Evolutionary conservation across 2,113 vertebrate genomes (phyloP).

Genomic region (Pomatorhinus ruficollis): DNA sequence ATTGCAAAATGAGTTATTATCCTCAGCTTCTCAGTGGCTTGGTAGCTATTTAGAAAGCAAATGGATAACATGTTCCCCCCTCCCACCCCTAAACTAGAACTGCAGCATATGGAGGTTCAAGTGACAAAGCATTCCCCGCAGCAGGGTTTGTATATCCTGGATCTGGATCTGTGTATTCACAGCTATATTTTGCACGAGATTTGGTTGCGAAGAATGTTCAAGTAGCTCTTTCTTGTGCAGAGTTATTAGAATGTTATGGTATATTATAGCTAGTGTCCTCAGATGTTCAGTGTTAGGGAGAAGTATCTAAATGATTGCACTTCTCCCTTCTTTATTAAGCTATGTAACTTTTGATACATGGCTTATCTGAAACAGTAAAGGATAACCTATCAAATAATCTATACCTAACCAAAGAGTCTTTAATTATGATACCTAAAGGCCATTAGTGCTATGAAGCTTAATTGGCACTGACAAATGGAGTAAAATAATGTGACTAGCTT

Average conservation of each 20-base stretch:
- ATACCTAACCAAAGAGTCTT: not conserved
- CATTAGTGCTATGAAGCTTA: not conserved
- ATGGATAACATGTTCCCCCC: not conserved
- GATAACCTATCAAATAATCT: not conserved
- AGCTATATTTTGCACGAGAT: not conserved
- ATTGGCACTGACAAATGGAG: not conserved
- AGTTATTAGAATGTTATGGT: not conserved
- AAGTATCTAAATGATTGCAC: not conserved
- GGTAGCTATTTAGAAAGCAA: not conserved
- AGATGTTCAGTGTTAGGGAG: not conserved
- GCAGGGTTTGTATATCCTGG: conserved; percentile 4
- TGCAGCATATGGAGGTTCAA: not conserved
- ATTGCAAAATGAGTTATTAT: not conserved
- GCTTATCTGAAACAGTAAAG: not conserved
- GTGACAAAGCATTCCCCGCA: not conserved
- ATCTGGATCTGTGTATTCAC: not conserved
- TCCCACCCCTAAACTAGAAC: not conserved
- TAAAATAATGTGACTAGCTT: not conserved
- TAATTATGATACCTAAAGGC: not conserved
- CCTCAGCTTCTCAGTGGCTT: not conserved
- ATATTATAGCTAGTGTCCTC: not conserved
- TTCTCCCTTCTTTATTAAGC: not conserved
- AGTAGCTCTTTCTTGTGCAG: not conserved
- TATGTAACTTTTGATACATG: not conserved
- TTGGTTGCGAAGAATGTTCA: not conserved